phyloP scores from a whole-genome alignment of 2,888 invertebrate genomes.

The Ellobium chinense region DNA sequence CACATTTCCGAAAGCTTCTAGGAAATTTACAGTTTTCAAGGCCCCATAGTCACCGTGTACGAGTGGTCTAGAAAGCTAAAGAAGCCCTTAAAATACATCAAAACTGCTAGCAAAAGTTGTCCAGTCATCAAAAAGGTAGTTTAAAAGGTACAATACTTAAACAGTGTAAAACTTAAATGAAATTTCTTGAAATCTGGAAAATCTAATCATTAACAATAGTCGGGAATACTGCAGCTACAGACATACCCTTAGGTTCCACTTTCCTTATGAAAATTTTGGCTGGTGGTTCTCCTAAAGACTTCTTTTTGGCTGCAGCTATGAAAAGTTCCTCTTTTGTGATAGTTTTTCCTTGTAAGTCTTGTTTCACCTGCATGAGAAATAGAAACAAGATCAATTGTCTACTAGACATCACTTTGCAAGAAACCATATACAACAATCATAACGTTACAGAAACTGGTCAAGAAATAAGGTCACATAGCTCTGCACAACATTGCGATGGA shows the following conservation, averaged over 20 bases:
- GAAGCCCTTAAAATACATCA: too few species aligned
- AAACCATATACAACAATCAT: not conserved
- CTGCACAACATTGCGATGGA: not conserved
- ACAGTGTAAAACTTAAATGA: too few species aligned
- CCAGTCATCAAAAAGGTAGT: too few species aligned
- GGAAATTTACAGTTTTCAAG: too few species aligned
- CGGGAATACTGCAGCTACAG: too few species aligned
- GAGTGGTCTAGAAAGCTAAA: too few species aligned
- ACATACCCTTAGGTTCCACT: not conserved
- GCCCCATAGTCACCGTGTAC: too few species aligned
- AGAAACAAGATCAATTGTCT: not conserved
- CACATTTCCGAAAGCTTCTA: too few species aligned
- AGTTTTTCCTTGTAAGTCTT: conserved; percentile 6
- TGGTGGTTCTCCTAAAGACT: conserved; percentile 19
- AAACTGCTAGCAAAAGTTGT: too few species aligned
- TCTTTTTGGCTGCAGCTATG: not conserved
- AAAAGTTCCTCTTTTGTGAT: conserved; percentile 32
- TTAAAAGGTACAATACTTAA: too few species aligned
- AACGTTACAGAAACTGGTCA: not conserved
- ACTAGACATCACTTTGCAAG: not conserved
- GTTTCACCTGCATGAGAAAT: not conserved
- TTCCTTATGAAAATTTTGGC: conserved; percentile 27
- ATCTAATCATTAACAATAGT: too few species aligned
- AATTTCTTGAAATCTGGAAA: too few species aligned
- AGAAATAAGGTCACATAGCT: not conserved